A percentile compares a stretch with the other conserved stretches of the same genome.
Evolutionary conservation across 92 coral and sea anemone genomes (phyloP).

Genomic region (Siderastrea siderea): DNA sequence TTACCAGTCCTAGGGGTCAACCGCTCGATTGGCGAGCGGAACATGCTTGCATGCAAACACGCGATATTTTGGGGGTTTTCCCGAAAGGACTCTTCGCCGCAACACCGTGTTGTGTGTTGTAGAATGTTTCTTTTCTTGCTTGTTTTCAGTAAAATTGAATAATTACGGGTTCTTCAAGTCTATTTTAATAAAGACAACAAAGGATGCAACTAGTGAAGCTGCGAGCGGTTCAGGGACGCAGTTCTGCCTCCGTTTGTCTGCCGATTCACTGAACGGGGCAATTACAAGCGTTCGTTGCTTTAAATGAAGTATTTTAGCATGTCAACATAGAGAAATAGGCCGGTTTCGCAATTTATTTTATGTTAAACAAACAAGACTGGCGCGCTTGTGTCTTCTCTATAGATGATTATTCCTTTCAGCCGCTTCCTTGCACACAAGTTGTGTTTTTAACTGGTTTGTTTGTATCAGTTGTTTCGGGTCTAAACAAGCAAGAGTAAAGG

Average conservation of each 20-base stretch:
- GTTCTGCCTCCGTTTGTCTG: constrained; percentile 10
- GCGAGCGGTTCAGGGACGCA: constrained; percentile 23
- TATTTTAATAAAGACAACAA: constrained; percentile 72
- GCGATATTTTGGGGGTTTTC: constrained; percentile 64
- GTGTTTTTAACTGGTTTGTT: constrained; percentile 10
- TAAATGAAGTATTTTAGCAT: constrained; percentile 2
- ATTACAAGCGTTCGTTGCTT: background rate
- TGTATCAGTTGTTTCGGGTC: constrained; percentile 33
- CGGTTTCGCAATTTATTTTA: constrained; percentile 36
- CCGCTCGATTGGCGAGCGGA: constrained; percentile 3
- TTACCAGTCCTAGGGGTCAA: constrained; percentile 39
- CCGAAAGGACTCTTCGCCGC: constrained; percentile 27
- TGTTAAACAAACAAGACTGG: constrained; percentile 45
- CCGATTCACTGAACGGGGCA: background rate
- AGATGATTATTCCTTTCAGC: background rate
- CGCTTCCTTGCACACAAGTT: background rate
- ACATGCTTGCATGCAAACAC: constrained; percentile 40
- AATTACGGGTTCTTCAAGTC: constrained; percentile 70
- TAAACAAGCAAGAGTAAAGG: constrained; percentile 17
- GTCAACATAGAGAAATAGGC: constrained; percentile 11
- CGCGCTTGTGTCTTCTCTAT: constrained; percentile 3
- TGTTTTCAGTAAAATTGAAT: constrained; percentile 67
- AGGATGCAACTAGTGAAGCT: constrained; percentile 41
- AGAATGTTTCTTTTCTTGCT: constrained; percentile 24
- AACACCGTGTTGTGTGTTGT: constrained; percentile 4